Conservation (phyloP, 2,113 vertebrate genomes). For the Capreolus pygargus region DNA sequence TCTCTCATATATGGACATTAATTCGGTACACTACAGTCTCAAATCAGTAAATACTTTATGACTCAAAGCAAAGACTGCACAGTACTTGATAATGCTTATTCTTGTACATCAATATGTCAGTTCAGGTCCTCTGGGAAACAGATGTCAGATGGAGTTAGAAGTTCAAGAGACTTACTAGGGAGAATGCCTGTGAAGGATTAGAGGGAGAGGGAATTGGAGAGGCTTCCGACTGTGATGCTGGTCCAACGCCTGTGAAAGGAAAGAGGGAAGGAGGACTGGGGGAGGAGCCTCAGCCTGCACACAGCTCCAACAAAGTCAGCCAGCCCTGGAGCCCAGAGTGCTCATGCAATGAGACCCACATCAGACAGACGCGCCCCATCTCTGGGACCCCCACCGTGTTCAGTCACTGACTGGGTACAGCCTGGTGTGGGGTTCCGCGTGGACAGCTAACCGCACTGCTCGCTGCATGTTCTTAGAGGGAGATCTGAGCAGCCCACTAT, state of each 20-base stretch:
- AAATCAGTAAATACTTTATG: background rate
- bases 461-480: background rate
- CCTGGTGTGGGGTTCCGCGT: rapidly evolving
- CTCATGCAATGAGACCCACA: background rate
- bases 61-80: background rate
- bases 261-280: background rate
- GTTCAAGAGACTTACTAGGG: background rate
- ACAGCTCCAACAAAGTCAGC: background rate
- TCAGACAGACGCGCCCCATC: background rate
- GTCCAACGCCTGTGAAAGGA: background rate
- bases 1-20: background rate
- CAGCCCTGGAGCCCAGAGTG: background rate
- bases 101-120: background rate
- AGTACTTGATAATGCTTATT: background rate
- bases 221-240: background rate
- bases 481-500: background rate
- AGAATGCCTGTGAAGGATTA: background rate
- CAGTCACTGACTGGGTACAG: background rate
- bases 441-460: background rate
- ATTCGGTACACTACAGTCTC: background rate
- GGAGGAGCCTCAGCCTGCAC: background rate
- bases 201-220: background rate
- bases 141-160: background rate
- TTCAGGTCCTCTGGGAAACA: background rate
- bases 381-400: background rate